Evolutionary conservation across 2,797 vertebrate species (phyloP).

Genomic region (Cygnus olor): DNA sequence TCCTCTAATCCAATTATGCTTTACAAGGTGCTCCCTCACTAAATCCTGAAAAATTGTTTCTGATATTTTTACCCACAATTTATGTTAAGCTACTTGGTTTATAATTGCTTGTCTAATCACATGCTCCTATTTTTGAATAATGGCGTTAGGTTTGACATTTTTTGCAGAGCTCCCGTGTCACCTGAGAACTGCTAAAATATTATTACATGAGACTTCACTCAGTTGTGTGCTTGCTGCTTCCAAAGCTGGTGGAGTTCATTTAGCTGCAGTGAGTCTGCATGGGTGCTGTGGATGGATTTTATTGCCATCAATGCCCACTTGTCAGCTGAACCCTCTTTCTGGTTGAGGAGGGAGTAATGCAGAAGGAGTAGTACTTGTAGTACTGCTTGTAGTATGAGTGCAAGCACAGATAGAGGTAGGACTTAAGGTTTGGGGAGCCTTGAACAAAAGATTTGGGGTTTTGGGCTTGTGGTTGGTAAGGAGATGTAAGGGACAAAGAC

Average conservation of each 20-base stretch:
- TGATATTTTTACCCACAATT: slow-evolving; percentile 73
- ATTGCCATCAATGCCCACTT: neutral
- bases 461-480: neutral
- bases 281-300: neutral
- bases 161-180: slow-evolving; percentile 45
- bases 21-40: slow-evolving; percentile 74
- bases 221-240: neutral
- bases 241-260: neutral
- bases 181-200: slow-evolving; percentile 44
- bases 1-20: slow-evolving; percentile 76
- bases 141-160: slow-evolving; percentile 52
- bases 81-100: slow-evolving; percentile 71
- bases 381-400: neutral
- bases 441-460: neutral
- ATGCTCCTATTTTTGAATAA: slow-evolving; percentile 59
- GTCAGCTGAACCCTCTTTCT: neutral
- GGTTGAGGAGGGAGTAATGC: neutral
- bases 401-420: neutral
- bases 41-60: slow-evolving; percentile 74
- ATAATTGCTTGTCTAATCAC: slow-evolving; percentile 75
- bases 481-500: neutral
- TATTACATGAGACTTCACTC: slow-evolving; percentile 11
- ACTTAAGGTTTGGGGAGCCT: neutral
- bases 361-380: neutral
- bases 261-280: neutral